These are phyloP conservation scores for Cyphomyrus plagiostoma DNA, from an alignment of 2,113 vertebrate genomes.

Conservation along the genomic window DNA sequence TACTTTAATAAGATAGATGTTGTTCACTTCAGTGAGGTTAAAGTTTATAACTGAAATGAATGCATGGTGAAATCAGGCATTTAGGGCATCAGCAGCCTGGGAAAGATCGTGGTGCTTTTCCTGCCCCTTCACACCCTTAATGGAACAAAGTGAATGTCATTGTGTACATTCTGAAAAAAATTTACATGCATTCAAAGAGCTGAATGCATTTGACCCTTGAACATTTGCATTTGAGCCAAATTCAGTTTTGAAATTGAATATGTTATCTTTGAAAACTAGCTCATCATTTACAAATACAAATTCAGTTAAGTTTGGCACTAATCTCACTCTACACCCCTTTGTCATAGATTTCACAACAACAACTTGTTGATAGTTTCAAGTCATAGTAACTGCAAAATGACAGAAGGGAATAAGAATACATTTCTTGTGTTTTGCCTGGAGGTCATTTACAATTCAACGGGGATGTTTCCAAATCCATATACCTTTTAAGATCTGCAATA, in stretches of 20 bases:
- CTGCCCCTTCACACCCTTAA: neutral
- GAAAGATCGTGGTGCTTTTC: neutral
- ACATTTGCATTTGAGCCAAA: slow-evolving; percentile 2
- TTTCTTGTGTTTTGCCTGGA: slow-evolving; percentile 19
- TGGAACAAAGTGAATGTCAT: neutral
- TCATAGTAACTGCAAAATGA: slow-evolving; percentile 72
- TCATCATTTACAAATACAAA: slow-evolving; percentile 47
- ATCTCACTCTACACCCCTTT: slow-evolving; percentile 75
- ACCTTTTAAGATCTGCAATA: slow-evolving; percentile 34
- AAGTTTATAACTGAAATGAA: neutral
- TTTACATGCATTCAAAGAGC: neutral
- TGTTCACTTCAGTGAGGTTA: neutral
- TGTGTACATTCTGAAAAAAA: slow-evolving; percentile 4
- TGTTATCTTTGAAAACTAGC: neutral
- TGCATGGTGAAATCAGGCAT: neutral
- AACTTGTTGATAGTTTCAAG: slow-evolving; percentile 82
- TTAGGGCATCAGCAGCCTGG: neutral
- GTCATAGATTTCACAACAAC: slow-evolving; percentile 84
- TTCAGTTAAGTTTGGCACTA: slow-evolving; percentile 84
- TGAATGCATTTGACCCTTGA: neutral
- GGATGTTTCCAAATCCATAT: slow-evolving; percentile 44
- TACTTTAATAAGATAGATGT: neutral
- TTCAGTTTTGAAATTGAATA: neutral
- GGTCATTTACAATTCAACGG: slow-evolving; percentile 29
- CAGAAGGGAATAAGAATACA: slow-evolving; percentile 58